Conservation (phyloP, 2,797 vertebrate genomes). For the Acrocephalus scirpaceus region DNA sequence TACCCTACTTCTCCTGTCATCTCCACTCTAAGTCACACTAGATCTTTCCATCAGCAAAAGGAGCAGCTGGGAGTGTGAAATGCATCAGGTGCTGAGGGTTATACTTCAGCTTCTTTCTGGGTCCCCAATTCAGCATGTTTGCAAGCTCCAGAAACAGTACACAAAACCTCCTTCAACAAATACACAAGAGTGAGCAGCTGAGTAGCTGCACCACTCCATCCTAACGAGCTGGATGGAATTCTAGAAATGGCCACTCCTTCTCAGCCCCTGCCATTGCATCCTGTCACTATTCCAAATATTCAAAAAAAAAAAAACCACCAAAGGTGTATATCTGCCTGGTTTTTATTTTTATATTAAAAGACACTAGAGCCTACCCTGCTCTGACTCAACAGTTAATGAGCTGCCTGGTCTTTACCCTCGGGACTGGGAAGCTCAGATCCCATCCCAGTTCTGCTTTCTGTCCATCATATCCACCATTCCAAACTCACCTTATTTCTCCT, state of each 20-base stretch:
- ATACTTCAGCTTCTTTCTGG: neutral
- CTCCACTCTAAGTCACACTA: neutral
- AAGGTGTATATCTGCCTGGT: neutral
- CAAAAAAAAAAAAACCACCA: neutral
- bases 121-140: neutral
- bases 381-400: neutral
- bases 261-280: neutral
- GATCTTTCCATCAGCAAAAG: neutral
- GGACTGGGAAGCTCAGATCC: neutral
- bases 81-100: neutral
- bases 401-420: neutral
- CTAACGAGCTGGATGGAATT: neutral
- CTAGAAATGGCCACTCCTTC: neutral
- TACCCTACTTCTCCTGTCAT: neutral
- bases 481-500: neutral
- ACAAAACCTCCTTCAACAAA: neutral
- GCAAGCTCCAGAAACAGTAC: neutral
- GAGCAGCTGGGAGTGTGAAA: neutral
- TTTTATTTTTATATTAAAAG: neutral
- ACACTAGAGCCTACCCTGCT: neutral
- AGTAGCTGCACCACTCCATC: neutral
- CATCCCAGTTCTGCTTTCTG: neutral
- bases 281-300: neutral
- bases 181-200: rapidly evolving
- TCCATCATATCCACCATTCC: neutral